Evolutionary conservation across 2,888 invertebrate genomes (phyloP), one percentile per base, ranked within the genome.

Genomic region (Eupithecia tripunctaria): DNA sequence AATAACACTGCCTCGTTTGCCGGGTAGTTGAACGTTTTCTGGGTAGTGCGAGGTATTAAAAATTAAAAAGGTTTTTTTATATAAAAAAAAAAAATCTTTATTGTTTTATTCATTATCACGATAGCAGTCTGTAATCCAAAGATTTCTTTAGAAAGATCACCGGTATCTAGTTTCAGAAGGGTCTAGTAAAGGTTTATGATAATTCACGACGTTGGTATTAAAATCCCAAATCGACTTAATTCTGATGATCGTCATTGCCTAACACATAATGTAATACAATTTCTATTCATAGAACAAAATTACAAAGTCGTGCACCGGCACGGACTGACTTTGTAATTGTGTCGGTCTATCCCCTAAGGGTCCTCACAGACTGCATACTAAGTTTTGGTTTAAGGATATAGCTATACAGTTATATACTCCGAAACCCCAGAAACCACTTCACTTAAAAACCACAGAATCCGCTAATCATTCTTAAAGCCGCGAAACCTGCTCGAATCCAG

Each of bases 1-100:
- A 74, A 78, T 79, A 75, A 76, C 68, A 66, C 71, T 65, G 72
- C 72, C 67, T 67, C 62, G 56, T 72, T 67, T 68, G 41, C 72
- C 68, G 60, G 56, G 56, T 56, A 29, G 25, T 59, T 67, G 67
- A 10, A 21, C 38, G n/a, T n/a, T n/a, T n/a, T 32, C 2, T 4
- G 2, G 2, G 29, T 56, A 38, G 32, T 60, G 25, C 21, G 60
- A 69, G 32, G 70, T 15, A 1, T 56, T 56, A 56, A 47, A 2
- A 47, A 47, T 47, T 18, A 5, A 43, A 7, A n/a, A 6, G 43
- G 43, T 43, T 7, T 47, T n/a, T 47, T 47, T 0, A 36, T 36
- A 8, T 36, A 43, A 43, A 43, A 5, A 43, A 43, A 18, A n/a
- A n/a, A n/a, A n/a, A n/a, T n/a, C n/a, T 47, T 47, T 47, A 0